Evolutionary conservation across 1,140 invertebrate genomes (phyloP), one percentile per base, ranked within the genome.

Genomic region (Magallana angulata): DNA sequence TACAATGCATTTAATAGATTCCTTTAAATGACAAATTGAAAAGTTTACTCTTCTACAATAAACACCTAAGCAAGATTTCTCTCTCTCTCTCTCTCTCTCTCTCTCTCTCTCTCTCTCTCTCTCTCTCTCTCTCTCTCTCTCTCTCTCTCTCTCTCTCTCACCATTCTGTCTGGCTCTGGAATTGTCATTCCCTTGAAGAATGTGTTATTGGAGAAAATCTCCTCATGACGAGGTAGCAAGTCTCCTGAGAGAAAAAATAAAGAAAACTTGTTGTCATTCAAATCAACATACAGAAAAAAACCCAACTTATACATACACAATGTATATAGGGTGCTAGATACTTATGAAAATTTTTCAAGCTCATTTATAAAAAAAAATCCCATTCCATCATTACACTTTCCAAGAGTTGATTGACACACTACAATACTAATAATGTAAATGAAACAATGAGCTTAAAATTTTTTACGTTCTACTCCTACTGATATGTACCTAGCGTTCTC

Each of bases 151-250:
- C 36, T 48, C 48, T 24, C 18, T 30, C 6, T 92, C 90, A 95
- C 95, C 87, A 94, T 91, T 60, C 95, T 93, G n/a, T 98, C 96
- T 8, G 97, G 97, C 87, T 98, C 98, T 0, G 98, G 98, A 90
- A 98, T 97, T 0, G 89, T 94, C n/a, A 99, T 98, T 93, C 97
- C 97, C 85, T 94, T 95, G 93, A 98, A 99, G 94, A 99, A 99
- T 91, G 98, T 97, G 93, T 99, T 99, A 90, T 97, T 97, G 89
- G 97, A 97, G 94, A 99, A 99, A 91, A 99, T 98, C 89, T 98
- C 97, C 96, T 99, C 97, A 94, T 99, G 99, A 81, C 98, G 96
- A 1, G 98, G 97, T 90, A 99, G 96, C 7, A 99, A 95, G 92
- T 99, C 98, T 14, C 98, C 96, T 96, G 93, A 92, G 90, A 30